Percentiles rank a stretch among this genome's conserved stretches.
phyloP scores from a whole-genome alignment of 2,888 invertebrate genomes.

The Leptopterna dolabrata region DNA sequence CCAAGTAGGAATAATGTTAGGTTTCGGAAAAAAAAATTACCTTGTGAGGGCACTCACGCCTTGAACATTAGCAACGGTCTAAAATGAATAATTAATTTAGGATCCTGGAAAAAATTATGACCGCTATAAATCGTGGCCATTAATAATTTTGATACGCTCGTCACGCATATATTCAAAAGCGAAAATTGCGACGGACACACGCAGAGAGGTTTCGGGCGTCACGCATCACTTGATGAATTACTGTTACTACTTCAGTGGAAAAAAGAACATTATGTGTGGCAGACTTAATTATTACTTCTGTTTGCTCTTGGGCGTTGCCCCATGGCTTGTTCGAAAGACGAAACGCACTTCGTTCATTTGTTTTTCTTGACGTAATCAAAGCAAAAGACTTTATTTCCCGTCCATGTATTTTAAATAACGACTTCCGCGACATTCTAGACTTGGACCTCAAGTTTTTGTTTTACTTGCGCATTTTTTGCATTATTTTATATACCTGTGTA shows the following conservation, averaged over 20 bases:
- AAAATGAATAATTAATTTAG: conserved; percentile 30
- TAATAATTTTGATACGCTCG: conserved; percentile 37
- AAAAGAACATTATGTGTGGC: background rate
- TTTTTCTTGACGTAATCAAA: background rate
- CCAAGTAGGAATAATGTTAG: too few species aligned
- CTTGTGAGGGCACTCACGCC: conserved; percentile 5
- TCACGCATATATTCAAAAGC: conserved; percentile 38
- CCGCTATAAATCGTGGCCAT: background rate
- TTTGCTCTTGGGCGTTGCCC: background rate
- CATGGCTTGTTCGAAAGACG: background rate
- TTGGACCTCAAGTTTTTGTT: too few species aligned
- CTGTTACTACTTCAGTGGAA: background rate
- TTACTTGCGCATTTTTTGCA: too few species aligned
- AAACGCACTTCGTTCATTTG: conserved; percentile 10
- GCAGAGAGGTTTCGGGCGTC: conserved; percentile 27
- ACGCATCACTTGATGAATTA: conserved; percentile 12
- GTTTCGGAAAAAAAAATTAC: too few species aligned
- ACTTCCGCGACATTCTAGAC: too few species aligned
- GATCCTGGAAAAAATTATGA: background rate
- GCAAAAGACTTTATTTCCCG: background rate
- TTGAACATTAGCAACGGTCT: conserved; percentile 1
- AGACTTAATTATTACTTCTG: conserved; percentile 10
- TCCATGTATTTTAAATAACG: too few species aligned
- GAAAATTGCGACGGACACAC: conserved; percentile 25
- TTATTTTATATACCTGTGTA: too few species aligned